These are phyloP conservation scores for Acyrthosiphon pisum DNA, from an alignment of 1,140 invertebrate species.

Conservation along the genomic window DNA sequence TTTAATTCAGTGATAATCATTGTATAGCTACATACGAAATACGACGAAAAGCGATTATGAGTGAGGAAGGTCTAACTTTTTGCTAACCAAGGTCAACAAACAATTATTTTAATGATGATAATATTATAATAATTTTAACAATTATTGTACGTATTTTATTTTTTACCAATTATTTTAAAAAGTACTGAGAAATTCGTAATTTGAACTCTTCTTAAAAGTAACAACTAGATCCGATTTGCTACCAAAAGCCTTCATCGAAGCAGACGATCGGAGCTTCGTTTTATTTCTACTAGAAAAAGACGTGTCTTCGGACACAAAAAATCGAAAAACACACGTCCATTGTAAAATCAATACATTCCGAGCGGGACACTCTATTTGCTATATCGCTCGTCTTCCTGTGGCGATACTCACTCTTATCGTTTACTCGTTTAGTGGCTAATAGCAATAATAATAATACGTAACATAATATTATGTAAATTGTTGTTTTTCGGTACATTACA, in stretches of 20 bases:
- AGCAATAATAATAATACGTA: not conserved
- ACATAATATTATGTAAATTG: not conserved
- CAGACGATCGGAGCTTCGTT: not conserved
- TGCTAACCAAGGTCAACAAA: not conserved
- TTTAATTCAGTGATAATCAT: too few species aligned
- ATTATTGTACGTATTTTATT: too few species aligned
- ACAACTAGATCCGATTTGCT: not conserved
- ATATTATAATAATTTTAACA: too few species aligned
- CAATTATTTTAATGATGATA: not conserved
- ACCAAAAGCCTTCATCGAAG: not conserved
- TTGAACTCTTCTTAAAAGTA: not conserved
- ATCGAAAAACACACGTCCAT: not conserved
- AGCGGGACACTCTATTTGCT: not conserved
- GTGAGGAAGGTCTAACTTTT: too few species aligned
- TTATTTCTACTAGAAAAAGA: not conserved
- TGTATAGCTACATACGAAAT: too few species aligned
- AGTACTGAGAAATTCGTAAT: not conserved
- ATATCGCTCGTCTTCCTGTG: not conserved
- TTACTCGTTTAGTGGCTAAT: not conserved
- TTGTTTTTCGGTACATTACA: too few species aligned
- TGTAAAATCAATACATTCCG: not conserved
- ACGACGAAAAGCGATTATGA: too few species aligned
- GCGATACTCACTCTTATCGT: not conserved
- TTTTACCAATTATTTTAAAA: not conserved
- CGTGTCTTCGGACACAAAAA: not conserved